Evolutionary conservation across 2,888 invertebrate genomes (phyloP).

Genomic region (Caenorhabditis doughertyi): DNA sequence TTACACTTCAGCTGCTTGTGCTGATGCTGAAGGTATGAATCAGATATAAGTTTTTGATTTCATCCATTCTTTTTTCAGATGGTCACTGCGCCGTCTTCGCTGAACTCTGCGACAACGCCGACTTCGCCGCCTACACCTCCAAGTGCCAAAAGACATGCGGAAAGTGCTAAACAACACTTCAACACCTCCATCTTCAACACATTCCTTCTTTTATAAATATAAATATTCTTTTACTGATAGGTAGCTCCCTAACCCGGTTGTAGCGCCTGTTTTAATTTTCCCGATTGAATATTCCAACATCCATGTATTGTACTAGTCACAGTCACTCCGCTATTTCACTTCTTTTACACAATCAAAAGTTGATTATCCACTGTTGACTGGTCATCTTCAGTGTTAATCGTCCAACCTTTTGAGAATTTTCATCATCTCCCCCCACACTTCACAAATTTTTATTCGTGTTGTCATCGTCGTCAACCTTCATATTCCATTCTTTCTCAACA

Average conservation of each 20-base stretch:
- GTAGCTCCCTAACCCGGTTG: slow-evolving; percentile 58
- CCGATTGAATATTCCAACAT: slow-evolving; percentile 20
- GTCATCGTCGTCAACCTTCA: slow-evolving; percentile 45
- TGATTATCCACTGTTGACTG: slow-evolving; percentile 42
- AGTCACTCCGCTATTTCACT: slow-evolving; percentile 30
- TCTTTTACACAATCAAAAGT: neutral
- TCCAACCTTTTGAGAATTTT: neutral
- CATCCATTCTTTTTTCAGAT: slow-evolving; percentile 33
- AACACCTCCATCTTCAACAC: neutral
- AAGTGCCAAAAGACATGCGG: slow-evolving; percentile 61
- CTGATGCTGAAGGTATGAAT: slow-evolving; percentile 50
- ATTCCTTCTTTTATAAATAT: neutral
- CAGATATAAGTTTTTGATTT: neutral
- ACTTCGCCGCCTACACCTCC: slow-evolving; percentile 59
- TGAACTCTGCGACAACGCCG: slow-evolving; percentile 56
- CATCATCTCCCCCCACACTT: neutral
- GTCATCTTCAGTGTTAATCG: slow-evolving; percentile 37
- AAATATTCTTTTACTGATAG: slow-evolving; percentile 15
- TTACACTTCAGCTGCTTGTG: slow-evolving; percentile 54
- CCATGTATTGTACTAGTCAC: slow-evolving; percentile 46
- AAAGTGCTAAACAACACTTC: slow-evolving; percentile 49
- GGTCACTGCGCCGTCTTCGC: slow-evolving; percentile 63
- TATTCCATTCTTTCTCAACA: slow-evolving; percentile 8
- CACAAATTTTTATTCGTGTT: slow-evolving; percentile 31
- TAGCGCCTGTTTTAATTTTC: slow-evolving; percentile 33